Evolutionary conservation across 2,113 vertebrate species (phyloP).

Genomic region (Dolichallabes microphthalmus): DNA sequence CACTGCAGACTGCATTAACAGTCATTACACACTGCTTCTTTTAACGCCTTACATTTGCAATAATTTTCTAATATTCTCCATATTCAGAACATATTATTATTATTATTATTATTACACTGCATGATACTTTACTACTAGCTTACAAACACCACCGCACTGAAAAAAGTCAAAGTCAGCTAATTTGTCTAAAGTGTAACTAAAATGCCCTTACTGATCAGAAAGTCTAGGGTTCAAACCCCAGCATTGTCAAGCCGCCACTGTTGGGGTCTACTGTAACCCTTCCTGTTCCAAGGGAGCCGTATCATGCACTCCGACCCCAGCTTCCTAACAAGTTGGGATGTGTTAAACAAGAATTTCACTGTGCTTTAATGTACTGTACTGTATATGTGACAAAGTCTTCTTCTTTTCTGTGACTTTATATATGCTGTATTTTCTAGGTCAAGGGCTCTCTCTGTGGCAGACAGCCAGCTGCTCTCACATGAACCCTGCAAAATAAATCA

Average conservation of each 20-base stretch:
- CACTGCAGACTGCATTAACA: not conserved
- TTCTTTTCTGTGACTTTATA: constrained; percentile 49
- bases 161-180: constrained; percentile 7
- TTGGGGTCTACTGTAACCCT: no score
- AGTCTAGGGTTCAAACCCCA: no score
- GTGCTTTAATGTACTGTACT: no score
- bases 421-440: constrained; percentile 74
- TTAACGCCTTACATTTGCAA: not conserved
- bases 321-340: no score
- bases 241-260: no score
- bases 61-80: not conserved
- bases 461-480: constrained; percentile 70
- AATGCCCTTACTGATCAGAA: not conserved
- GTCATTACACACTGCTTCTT: not conserved
- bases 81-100: not conserved
- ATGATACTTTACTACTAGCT: no score
- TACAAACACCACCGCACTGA: no score
- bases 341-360: no score
- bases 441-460: constrained; percentile 75
- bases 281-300: no score
- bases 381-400: no score
- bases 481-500: constrained; percentile 76
- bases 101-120: no score
- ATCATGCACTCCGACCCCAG: no score
- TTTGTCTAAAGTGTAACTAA: not conserved